phyloP scores from a whole-genome alignment of 2,797 vertebrate species.

The Gambelia wislizenii region DNA sequence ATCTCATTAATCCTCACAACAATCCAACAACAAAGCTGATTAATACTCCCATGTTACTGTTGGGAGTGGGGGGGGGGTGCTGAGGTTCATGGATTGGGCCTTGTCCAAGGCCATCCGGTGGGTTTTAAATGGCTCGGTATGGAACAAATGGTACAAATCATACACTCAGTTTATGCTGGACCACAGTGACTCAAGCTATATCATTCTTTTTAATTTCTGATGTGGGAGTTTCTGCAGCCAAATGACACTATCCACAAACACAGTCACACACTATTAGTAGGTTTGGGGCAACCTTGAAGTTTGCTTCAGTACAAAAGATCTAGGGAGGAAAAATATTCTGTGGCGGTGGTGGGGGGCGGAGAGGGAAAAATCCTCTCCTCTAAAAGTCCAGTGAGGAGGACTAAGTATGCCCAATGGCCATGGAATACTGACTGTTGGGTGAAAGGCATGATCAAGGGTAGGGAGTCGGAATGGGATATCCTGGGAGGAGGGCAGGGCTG shows the following conservation, averaged over 20 bases:
- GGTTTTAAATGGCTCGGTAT: background rate
- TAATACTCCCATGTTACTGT: background rate
- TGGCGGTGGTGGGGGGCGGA: too few species aligned
- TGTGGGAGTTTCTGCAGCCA: background rate
- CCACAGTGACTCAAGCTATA: background rate
- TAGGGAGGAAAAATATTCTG: background rate
- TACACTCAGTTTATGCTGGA: background rate
- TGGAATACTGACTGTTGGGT: background rate
- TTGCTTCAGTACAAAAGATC: background rate
- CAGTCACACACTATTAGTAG: background rate
- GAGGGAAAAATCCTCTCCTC: too few species aligned
- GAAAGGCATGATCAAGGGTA: background rate
- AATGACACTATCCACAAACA: background rate
- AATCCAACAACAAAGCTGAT: conserved; percentile 19
- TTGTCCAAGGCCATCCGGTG: background rate
- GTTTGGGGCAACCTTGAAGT: background rate
- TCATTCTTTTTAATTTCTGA: conserved; percentile 1
- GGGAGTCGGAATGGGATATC: background rate
- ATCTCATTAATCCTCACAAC: conserved; percentile 8
- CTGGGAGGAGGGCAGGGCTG: background rate
- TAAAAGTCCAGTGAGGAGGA: background rate
- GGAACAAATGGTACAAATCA: background rate
- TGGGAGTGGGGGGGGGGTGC: too few species aligned
- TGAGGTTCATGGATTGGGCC: background rate
- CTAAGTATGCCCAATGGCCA: too few species aligned